Evolutionary conservation across 2,888 invertebrate species (phyloP).

Genomic region (Drosophila buzzatii): DNA sequence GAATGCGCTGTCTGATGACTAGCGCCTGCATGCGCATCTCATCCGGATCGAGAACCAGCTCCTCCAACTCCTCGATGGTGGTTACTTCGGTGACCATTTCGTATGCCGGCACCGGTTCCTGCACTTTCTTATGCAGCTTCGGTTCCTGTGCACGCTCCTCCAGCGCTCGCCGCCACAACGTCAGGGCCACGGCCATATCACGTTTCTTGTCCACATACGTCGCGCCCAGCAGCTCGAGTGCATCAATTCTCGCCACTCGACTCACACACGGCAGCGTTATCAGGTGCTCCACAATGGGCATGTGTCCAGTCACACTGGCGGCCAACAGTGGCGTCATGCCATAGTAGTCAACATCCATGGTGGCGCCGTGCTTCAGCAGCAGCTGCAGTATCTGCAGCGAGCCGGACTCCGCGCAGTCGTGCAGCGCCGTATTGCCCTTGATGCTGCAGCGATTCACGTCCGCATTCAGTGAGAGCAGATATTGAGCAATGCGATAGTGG

Average conservation of each 20-base stretch:
- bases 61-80: slow-evolving; percentile 92
- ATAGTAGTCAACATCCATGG: slow-evolving; percentile 97
- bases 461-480: slow-evolving; percentile 93
- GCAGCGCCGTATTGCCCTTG: slow-evolving; percentile 96
- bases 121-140: slow-evolving; percentile 90
- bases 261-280: slow-evolving; percentile 91
- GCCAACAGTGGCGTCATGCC: slow-evolving; percentile 98
- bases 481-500: slow-evolving; percentile 95
- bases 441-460: slow-evolving; percentile 97
- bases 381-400: slow-evolving; percentile 96
- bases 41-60: slow-evolving; percentile 96
- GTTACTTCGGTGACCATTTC: slow-evolving; percentile 94
- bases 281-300: slow-evolving; percentile 96
- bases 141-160: slow-evolving; percentile 90
- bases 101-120: slow-evolving; percentile 93
- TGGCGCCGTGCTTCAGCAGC: slow-evolving; percentile 94
- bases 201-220: slow-evolving; percentile 98
- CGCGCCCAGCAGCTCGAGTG: slow-evolving; percentile 95
- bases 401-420: slow-evolving; percentile 98
- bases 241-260: slow-evolving; percentile 93
- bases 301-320: slow-evolving; percentile 96
- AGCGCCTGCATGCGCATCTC: slow-evolving; percentile 98
- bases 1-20: slow-evolving; percentile 95
- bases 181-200: slow-evolving; percentile 95
- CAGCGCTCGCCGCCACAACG: slow-evolving; percentile 96